Percentiles rank a stretch among this genome's conserved stretches.
phyloP scores from a whole-genome alignment of 2,797 vertebrate genomes.

The Pangasius larnaudii region DNA sequence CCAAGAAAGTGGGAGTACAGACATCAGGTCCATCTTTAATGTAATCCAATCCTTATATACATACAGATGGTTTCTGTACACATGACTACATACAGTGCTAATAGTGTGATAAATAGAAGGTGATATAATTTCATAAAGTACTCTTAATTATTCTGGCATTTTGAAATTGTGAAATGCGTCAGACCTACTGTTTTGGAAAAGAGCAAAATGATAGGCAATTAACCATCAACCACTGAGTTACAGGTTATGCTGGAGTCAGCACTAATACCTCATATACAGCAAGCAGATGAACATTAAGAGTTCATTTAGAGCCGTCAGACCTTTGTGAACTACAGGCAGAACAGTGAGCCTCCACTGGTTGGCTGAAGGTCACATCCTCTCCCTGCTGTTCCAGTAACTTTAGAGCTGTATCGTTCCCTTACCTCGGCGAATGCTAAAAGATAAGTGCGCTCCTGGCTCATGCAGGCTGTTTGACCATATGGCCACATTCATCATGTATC shows the following conservation, averaged over 20 bases:
- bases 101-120: not conserved
- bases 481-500: constrained; percentile 83
- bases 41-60: not conserved
- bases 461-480: constrained; percentile 81
- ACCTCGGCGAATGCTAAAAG: constrained; percentile 64
- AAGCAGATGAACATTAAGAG: constrained; percentile 44
- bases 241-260: constrained; percentile 37
- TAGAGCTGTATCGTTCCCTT: constrained; percentile 66
- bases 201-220: constrained; percentile 26
- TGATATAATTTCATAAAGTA: not conserved
- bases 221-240: constrained; percentile 30
- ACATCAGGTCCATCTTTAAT: not conserved
- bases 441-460: constrained; percentile 69
- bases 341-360: constrained; percentile 65
- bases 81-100: not conserved
- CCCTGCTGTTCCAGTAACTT: constrained; percentile 67
- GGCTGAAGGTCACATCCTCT: constrained; percentile 73
- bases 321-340: constrained; percentile 50
- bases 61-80: not conserved
- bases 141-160: constrained; percentile 16
- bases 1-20: not conserved
- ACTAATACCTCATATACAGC: constrained; percentile 32
- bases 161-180: constrained; percentile 19
- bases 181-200: constrained; percentile 30
- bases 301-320: constrained; percentile 69